phyloP scores from a whole-genome alignment of 2,888 invertebrate species.

The Helobdella robusta region DNA sequence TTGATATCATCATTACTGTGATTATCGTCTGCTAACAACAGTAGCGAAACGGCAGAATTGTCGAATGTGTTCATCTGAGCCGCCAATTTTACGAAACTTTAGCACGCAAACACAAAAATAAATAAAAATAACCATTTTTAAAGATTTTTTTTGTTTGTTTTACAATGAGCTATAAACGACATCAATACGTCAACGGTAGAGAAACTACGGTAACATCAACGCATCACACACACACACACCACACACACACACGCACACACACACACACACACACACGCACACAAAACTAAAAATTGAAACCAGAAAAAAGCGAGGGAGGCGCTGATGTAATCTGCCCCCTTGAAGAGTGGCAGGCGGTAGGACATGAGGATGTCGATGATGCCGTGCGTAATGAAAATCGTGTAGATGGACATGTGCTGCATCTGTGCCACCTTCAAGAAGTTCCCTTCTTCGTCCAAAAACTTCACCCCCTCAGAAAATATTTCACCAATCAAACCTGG shows the following conservation, averaged over 20 bases:
- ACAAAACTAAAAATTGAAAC: conserved; percentile 20
- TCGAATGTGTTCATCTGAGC: no score
- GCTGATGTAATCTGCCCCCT: conserved; percentile 27
- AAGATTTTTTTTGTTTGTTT: no score
- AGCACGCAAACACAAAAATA: no score
- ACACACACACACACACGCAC: no score
- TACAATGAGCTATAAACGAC: no score
- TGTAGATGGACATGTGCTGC: conserved; percentile 35
- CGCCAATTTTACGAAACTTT: no score
- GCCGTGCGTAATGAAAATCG: conserved; percentile 31
- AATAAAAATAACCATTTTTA: no score
- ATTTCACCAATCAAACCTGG: conserved; percentile 33
- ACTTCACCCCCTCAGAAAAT: conserved; percentile 29
- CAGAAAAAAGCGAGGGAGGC: conserved; percentile 30
- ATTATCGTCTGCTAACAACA: background rate
- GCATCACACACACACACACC: no score
- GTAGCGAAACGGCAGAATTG: no score
- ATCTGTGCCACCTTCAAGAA: conserved; percentile 33
- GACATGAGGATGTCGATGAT: conserved; percentile 30
- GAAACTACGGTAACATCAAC: no score
- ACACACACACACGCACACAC: no score
- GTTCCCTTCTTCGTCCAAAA: conserved; percentile 28
- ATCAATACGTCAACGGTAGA: no score
- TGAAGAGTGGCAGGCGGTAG: conserved; percentile 27
- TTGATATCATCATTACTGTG: background rate